These are phyloP conservation scores for Apocrypta bakeri DNA, from an alignment of 1,140 invertebrate genomes.

Conservation along the genomic window DNA sequence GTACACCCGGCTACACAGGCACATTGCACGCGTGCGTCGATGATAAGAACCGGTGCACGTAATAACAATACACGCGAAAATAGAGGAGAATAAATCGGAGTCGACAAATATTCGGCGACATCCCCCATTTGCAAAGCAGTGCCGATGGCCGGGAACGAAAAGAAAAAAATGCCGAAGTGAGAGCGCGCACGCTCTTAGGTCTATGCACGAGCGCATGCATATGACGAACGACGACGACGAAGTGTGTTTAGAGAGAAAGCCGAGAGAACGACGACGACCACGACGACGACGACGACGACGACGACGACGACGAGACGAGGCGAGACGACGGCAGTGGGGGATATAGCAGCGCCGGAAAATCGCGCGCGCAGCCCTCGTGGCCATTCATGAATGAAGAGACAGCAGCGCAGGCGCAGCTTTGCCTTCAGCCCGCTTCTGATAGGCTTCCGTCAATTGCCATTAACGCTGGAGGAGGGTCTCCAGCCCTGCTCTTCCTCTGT, in stretches of 20 bases:
- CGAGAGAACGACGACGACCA: neutral
- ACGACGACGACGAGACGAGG: neutral
- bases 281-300: neutral
- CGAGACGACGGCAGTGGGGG: neutral
- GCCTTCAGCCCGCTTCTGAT: neutral
- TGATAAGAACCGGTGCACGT: neutral
- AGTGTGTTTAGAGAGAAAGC: neutral
- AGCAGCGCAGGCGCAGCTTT: slow-evolving; percentile 13
- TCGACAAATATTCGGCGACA: neutral
- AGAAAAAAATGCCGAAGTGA: slow-evolving; percentile 8
- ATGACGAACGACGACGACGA: neutral
- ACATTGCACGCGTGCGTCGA: neutral
- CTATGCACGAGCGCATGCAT: neutral
- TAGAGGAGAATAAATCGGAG: neutral
- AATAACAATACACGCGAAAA: neutral
- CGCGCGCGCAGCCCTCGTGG: slow-evolving; percentile 12
- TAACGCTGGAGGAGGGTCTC: neutral
- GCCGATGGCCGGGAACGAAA: neutral
- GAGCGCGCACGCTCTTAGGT: neutral
- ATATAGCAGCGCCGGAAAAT: slow-evolving; percentile 4
- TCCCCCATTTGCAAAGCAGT: neutral
- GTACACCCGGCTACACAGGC: too few species aligned
- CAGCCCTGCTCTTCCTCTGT: slow-evolving; percentile 1
- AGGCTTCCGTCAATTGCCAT: slow-evolving; percentile 1
- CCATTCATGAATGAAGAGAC: slow-evolving; percentile 25